Base-by-base conservation (phyloP, 1,140 invertebrate species). In the Lanistes nyassanus region DNA sequence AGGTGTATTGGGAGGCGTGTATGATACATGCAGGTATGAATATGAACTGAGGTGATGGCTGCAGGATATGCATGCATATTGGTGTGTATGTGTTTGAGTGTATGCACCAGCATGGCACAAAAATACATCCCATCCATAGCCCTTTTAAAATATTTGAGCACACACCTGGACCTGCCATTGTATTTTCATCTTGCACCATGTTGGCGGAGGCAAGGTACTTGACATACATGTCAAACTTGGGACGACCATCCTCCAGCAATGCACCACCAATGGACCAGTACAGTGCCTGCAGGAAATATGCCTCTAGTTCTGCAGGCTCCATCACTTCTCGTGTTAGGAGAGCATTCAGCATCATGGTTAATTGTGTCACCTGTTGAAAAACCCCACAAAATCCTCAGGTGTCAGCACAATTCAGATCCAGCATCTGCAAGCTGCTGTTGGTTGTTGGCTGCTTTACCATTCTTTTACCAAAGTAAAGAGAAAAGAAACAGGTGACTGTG, bases 241-340 rank as follows among this genome's bases (percentile, higher is more conserved):
- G 81, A 34, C 94, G 91, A 19, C 92, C 92, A 75, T 94, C 91
- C 53, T 92, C 92, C 0, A 94, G 84, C 16, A 97, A 90, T 26
- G 92, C 85, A 5, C 94, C 95, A 16, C 96, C 96, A 2, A 97
- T 81, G 0, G 95, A 97, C 90, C 93, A 95, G 85, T 96, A 96
- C 72, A 96, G 89, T 0, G 93, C 92, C 88, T 95, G 90, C 3
- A 95, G 89, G 87, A 95, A 95, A 26, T 92, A 91, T 60, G 93
- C 93, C 85, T 95, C 93, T 39, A 95, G 86, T 80, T 85, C 83
- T 53, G 88, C 87, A 47, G 82, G 75, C 21, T 89, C 87, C 70
- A 92, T 87, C 31, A 94, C 87, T 55, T 89, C 88, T 74, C 86
- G 87, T 1, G 76, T 67, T 21, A 89, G 76, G 23, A 89, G 80